These are phyloP conservation scores for Epinotia ramella DNA, from an alignment of 2,888 invertebrate species.

Conservation along the genomic window DNA sequence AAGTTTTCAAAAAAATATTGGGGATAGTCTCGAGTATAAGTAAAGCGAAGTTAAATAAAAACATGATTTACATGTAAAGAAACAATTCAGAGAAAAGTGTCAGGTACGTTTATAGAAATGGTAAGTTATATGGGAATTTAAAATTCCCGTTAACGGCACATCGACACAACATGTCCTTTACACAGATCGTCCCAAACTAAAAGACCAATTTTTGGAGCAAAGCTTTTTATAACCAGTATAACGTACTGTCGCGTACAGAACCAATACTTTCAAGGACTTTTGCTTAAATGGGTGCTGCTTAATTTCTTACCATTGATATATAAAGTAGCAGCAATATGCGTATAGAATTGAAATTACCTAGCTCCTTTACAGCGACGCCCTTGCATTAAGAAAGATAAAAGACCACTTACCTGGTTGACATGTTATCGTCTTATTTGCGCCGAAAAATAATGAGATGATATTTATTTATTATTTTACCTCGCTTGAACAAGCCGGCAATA, in stretches of 20 bases:
- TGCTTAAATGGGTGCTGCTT: conserved; percentile 41
- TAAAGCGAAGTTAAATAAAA: no score
- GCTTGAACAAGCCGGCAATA: not conserved
- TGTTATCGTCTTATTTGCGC: not conserved
- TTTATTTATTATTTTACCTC: not conserved
- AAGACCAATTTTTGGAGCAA: conserved; percentile 52
- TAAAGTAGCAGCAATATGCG: conserved; percentile 56
- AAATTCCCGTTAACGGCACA: not conserved
- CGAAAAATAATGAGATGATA: not conserved
- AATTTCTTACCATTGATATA: conserved; percentile 3
- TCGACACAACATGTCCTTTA: conserved; percentile 6
- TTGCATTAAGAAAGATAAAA: not conserved
- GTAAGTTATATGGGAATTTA: no score
- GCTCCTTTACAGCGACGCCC: not conserved
- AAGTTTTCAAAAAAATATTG: no score
- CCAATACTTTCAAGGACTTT: conserved; percentile 37
- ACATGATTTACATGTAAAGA: no score
- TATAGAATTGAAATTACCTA: conserved; percentile 61
- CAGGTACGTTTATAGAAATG: no score
- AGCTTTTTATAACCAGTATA: conserved; percentile 45
- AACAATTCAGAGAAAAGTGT: no score
- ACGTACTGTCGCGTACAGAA: conserved; percentile 33
- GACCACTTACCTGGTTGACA: not conserved
- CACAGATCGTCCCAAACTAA: conserved; percentile 29
- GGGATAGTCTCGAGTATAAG: no score